Conservation (phyloP, 2,797 vertebrate species). For the Molothrus aeneus region DNA sequence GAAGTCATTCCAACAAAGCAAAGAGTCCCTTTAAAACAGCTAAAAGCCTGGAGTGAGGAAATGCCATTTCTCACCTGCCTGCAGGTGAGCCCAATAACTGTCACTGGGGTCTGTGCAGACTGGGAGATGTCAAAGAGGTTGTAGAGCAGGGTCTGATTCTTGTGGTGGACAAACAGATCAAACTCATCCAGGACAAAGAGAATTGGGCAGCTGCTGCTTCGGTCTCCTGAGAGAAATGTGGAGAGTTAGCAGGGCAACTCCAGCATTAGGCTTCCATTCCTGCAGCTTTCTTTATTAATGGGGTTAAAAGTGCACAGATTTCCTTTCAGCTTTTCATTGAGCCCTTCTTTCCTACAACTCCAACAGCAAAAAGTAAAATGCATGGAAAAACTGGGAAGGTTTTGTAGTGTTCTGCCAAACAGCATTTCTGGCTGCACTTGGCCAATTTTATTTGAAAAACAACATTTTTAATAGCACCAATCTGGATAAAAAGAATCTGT, state of each 20-base stretch:
- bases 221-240: conserved; percentile 78
- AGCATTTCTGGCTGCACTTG: neutral
- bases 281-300: neutral
- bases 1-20: neutral
- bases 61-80: conserved; percentile 83
- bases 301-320: neutral
- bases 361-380: neutral
- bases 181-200: conserved; percentile 97
- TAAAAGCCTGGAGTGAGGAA: rapidly evolving
- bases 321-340: neutral
- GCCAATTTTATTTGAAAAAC: neutral
- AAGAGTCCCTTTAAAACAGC: neutral
- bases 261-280: neutral
- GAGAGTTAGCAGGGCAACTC: neutral
- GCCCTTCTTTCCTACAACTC: rapidly evolving
- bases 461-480: neutral
- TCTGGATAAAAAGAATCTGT: neutral
- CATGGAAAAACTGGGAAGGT: neutral
- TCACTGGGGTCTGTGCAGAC: conserved; percentile 92
- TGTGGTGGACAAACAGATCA: conserved; percentile 95
- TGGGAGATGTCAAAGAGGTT: conserved; percentile 96
- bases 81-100: conserved; percentile 92
- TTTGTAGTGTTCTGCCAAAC: neutral
- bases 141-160: conserved; percentile 96
- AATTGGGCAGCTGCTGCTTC: conserved; percentile 88